These are phyloP conservation scores for Rhamphomyia laevipes DNA, from an alignment of 2,888 invertebrate genomes.

Conservation along the genomic window DNA sequence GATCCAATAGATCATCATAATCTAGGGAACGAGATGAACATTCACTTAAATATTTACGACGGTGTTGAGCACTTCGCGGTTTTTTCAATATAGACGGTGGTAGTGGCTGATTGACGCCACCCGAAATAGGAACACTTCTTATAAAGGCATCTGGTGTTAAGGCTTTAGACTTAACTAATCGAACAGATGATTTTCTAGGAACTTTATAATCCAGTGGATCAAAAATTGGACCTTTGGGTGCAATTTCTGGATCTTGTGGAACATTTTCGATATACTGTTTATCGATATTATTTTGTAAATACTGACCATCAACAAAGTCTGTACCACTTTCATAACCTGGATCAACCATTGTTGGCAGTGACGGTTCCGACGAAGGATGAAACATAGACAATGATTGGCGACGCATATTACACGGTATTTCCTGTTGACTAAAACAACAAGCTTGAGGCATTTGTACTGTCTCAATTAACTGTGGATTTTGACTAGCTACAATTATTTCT, in stretches of 20 bases:
- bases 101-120: neutral
- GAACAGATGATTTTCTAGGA: slow-evolving; percentile 28
- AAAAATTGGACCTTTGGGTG: slow-evolving; percentile 20
- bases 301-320: neutral
- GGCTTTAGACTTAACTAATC: slow-evolving; percentile 28
- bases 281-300: slow-evolving; percentile 19
- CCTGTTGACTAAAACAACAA: slow-evolving; percentile 25
- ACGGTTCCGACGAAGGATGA: slow-evolving; percentile 32
- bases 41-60: slow-evolving; percentile 31
- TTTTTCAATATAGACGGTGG: slow-evolving; percentile 29
- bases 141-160: slow-evolving; percentile 21
- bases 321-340: slow-evolving; percentile 14
- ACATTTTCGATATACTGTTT: slow-evolving; percentile 33
- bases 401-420: slow-evolving; percentile 19
- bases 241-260: slow-evolving; percentile 21
- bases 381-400: slow-evolving; percentile 30
- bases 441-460: slow-evolving; percentile 25
- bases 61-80: slow-evolving; percentile 25
- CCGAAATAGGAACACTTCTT: slow-evolving; percentile 4
- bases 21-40: slow-evolving; percentile 34
- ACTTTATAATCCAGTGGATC: slow-evolving; percentile 32
- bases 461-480: slow-evolving; percentile 23
- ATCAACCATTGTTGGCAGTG: slow-evolving; percentile 31
- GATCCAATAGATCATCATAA: slow-evolving; percentile 28
- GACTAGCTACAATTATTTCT: neutral